A percentile compares a stretch with the other conserved stretches of the same genome.
Evolutionary conservation across 2,113 vertebrate genomes (phyloP).

Genomic region (Mionectes macconnelli): DNA sequence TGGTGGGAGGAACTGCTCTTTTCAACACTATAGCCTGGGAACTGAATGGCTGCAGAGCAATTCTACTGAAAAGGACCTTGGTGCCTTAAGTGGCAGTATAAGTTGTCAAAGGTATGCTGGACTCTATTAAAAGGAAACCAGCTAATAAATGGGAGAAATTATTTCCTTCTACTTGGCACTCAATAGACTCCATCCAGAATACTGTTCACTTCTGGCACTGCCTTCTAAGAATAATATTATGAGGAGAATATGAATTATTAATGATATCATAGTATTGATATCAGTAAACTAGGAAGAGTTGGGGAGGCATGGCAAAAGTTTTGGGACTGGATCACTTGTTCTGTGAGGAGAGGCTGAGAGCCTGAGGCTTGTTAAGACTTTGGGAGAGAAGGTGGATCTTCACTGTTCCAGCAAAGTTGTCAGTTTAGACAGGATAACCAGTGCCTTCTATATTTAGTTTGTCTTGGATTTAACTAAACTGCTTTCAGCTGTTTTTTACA

Average conservation of each 20-base stretch:
- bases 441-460: background rate
- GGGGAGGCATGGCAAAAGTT: fast-evolving
- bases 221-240: background rate
- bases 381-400: background rate
- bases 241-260: background rate
- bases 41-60: background rate
- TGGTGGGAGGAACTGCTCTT: background rate
- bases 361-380: background rate
- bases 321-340: background rate
- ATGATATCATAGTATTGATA: background rate
- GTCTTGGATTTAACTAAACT: background rate
- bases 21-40: background rate
- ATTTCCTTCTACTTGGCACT: background rate
- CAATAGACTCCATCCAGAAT: background rate
- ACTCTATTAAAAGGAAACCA: background rate
- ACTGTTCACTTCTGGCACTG: background rate
- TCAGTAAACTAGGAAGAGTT: background rate
- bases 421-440: background rate
- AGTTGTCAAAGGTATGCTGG: background rate
- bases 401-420: background rate
- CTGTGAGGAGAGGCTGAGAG: background rate
- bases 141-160: background rate
- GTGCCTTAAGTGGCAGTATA: background rate
- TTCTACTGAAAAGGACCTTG: background rate
- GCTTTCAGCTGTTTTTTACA: background rate